phyloP scores from a whole-genome alignment of 2,113 vertebrate species.

The Talpa occidentalis region DNA sequence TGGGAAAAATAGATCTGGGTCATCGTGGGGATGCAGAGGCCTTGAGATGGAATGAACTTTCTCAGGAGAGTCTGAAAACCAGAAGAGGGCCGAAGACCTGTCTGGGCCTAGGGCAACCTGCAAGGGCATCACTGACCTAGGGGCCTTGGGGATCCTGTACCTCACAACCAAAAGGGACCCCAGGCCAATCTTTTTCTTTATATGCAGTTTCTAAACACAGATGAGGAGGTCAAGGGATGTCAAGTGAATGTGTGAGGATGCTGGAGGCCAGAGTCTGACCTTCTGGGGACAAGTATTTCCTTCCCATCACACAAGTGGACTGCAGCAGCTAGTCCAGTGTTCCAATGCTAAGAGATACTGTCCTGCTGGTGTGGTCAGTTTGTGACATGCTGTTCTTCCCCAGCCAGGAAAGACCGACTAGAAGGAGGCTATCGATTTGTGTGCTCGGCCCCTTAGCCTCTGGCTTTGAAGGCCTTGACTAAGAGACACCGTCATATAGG shows the following conservation, averaged over 20 bases:
- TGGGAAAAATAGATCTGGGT: neutral
- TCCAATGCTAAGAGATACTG: neutral
- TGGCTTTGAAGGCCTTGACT: neutral
- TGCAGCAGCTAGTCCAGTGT: neutral
- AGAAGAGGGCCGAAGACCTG: neutral
- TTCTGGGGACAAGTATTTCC: neutral
- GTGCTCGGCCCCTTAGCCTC: too few relatives aligned
- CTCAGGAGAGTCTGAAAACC: neutral
- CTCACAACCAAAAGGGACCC: neutral
- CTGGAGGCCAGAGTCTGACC: neutral
- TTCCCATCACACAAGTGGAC: neutral
- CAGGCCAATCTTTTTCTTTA: neutral
- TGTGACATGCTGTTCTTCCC: neutral
- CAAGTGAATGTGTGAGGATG: neutral
- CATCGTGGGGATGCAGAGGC: neutral
- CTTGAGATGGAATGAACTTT: neutral
- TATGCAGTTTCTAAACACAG: neutral
- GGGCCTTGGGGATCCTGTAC: neutral
- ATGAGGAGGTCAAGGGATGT: too few relatives aligned
- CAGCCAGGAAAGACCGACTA: neutral
- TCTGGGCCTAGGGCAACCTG: neutral
- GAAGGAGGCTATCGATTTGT: too few relatives aligned
- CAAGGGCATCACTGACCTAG: neutral
- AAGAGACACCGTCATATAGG: neutral
- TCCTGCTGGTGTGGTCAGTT: neutral